A percentile compares a stretch with the other conserved stretches of the same genome.
phyloP scores from a whole-genome alignment of 2,113 vertebrate species.

The Saimiri boliviensis region DNA sequence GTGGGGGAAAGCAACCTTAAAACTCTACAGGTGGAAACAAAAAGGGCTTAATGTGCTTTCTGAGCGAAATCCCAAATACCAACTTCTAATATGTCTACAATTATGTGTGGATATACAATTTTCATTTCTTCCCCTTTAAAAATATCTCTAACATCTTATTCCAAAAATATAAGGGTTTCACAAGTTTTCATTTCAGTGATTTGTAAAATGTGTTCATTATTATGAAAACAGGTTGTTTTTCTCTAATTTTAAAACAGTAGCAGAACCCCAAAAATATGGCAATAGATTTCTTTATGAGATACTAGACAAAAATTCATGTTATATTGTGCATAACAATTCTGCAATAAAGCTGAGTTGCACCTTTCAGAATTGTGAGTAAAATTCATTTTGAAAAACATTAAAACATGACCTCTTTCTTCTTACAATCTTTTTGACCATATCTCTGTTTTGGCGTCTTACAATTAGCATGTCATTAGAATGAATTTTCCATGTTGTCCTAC shows the following conservation, averaged over 20 bases:
- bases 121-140: not conserved
- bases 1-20: not conserved
- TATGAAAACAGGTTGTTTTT: slow-evolving; percentile 35
- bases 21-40: slow-evolving; percentile 55
- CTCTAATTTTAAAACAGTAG: slow-evolving; percentile 22
- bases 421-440: not conserved
- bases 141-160: slow-evolving; percentile 5
- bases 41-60: slow-evolving; percentile 6
- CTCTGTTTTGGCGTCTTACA: slow-evolving; percentile 35
- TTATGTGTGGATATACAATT: not conserved
- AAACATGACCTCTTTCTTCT: slow-evolving; percentile 20
- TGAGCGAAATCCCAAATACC: not conserved
- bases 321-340: not conserved
- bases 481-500: slow-evolving; percentile 46
- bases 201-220: slow-evolving; percentile 62
- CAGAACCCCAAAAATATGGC: not conserved
- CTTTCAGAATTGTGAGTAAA: slow-evolving; percentile 51
- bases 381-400: slow-evolving; percentile 41
- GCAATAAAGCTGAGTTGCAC: slow-evolving; percentile 16
- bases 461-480: slow-evolving; percentile 60
- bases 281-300: not conserved
- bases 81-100: not conserved
- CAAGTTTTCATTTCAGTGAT: slow-evolving; percentile 45
- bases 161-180: slow-evolving; percentile 45
- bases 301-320: not conserved